Evolutionary conservation across 2,797 vertebrate genomes (phyloP).

Genomic region (Siniperca obscura): DNA sequence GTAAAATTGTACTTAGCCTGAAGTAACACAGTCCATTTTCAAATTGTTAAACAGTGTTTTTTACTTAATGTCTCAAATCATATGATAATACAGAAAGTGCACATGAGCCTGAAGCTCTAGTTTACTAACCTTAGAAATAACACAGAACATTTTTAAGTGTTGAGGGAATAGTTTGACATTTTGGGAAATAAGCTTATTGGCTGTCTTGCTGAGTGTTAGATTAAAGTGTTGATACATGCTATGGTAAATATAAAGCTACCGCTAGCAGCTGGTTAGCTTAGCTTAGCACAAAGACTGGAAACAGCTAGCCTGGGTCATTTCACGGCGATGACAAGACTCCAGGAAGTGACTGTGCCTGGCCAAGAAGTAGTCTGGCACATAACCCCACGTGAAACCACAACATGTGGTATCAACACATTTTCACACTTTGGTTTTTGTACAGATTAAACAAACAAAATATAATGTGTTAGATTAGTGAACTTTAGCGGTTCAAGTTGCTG

Average conservation of each 20-base stretch:
- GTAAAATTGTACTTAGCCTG: not conserved
- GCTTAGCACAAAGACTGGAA: not conserved
- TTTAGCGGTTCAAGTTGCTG: not conserved
- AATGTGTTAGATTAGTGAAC: not conserved
- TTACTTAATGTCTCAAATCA: not conserved
- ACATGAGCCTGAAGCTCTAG: not conserved
- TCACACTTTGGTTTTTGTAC: too few relatives aligned
- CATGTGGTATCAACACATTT: not conserved
- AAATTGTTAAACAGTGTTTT: not conserved
- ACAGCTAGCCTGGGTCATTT: not conserved
- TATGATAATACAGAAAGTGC: not conserved
- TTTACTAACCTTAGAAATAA: not conserved
- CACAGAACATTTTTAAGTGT: not conserved
- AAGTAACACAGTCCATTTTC: not conserved
- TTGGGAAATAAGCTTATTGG: not conserved
- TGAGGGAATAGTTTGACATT: not conserved
- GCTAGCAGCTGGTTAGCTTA: not conserved
- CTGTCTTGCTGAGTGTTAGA: not conserved
- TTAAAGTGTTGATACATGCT: not conserved
- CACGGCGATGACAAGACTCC: not conserved
- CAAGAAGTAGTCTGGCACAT: not conserved
- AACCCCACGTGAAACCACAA: not conserved
- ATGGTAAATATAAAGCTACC: not conserved
- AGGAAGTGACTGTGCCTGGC: not conserved
- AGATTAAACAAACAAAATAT: not conserved